Evolutionary conservation across 2,888 invertebrate genomes (phyloP), one percentile per base, ranked within the genome.

Genomic region (Cryptophagus acutangulus): DNA sequence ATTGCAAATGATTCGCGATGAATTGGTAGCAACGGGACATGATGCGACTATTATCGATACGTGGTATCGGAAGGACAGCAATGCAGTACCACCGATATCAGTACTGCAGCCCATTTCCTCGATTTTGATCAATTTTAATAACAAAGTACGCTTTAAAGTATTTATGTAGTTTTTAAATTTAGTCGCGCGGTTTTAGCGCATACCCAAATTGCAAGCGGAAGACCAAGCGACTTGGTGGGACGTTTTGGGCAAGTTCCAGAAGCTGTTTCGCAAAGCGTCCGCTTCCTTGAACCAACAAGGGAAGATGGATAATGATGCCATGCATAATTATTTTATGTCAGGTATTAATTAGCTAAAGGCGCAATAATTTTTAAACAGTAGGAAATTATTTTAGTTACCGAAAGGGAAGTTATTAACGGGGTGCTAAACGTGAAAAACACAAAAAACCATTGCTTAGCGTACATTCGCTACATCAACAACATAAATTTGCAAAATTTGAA

Each of bases 311-410:
- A 84, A 89, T 54, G 94, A 95, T 38, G 84, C 86, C 1, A 93
- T 90, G 82, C 97, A 97, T 62, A 96, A 94, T 69, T 97, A 96
- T 66, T 96, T 94, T 63, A 97, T 97, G 96, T 95, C 96, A 42
- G 95, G 94, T 94, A 71, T 13, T 29, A 29, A 8, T 10, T 12
- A 12, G 12, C 28, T 28, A n/a, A n/a, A n/a, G n/a, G 82, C 97
- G 97, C 62, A 96, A 94, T 69, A 97, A 96, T 66, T 96, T 94
- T 63, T 97, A 97, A 96, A 95, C 96, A 42, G 95, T 94, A 93
- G 71, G 10, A 10, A n/a, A n/a, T n/a, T 20, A 8, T 65, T 69
- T 24, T 69, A 94, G 97, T 97, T 15, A 99, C 97, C 1, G 97
- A 97, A 73, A 76, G 96, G 30, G 97, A 99, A 73, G 94, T 99